Conservation (phyloP, 2,113 vertebrate genomes). For the Apaloderma vittatum region DNA sequence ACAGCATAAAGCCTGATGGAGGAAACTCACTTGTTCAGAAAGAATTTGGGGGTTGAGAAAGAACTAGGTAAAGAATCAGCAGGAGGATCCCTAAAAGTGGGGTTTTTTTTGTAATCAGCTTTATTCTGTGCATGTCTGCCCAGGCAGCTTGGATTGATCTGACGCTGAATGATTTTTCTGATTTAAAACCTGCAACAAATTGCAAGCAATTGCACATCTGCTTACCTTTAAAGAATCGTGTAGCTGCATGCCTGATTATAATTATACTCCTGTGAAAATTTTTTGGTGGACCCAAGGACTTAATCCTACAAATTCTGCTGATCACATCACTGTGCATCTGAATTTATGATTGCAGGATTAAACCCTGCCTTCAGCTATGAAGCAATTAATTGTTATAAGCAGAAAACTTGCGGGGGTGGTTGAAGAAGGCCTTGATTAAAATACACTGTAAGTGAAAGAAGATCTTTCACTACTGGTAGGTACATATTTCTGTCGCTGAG, state of each 20-base stretch:
- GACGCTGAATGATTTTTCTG: neutral
- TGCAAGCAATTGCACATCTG: neutral
- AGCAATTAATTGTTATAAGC: slow-evolving; percentile 22
- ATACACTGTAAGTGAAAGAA: neutral
- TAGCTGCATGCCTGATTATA: slow-evolving; percentile 28
- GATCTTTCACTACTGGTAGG: neutral
- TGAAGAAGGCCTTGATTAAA: neutral
- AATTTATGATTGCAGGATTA: slow-evolving; percentile 24
- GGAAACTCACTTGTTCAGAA: neutral
- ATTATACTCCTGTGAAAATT: neutral
- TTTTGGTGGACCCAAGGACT: slow-evolving; percentile 28
- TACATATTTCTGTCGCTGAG: neutral
- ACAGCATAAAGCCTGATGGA: neutral
- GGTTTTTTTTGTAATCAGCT: neutral
- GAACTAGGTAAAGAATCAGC: neutral
- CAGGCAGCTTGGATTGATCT: neutral
- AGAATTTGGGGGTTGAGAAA: neutral
- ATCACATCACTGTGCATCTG: neutral
- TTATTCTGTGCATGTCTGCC: neutral
- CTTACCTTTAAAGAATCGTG: neutral
- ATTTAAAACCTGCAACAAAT: neutral
- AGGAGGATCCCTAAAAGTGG: neutral
- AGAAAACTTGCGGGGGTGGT: neutral
- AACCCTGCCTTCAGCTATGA: neutral
- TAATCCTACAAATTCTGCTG: neutral